These are phyloP conservation scores for Choloepus hoffmanni DNA, from an alignment of 2,113 vertebrate genomes.

Conservation along the genomic window DNA sequence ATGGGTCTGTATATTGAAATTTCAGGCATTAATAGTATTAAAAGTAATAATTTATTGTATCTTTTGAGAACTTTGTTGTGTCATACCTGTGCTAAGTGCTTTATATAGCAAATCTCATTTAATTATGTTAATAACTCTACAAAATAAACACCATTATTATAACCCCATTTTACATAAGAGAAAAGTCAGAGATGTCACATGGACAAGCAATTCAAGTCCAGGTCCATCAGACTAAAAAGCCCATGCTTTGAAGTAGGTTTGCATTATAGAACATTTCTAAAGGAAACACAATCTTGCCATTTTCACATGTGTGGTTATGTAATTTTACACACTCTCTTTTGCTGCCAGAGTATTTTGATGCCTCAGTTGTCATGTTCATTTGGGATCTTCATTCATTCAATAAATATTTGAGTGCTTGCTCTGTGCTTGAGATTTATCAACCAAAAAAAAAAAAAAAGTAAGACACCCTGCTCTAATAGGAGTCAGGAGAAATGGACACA, in stretches of 20 bases:
- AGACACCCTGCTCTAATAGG: not conserved
- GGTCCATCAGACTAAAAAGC: not conserved
- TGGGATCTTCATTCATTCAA: not conserved
- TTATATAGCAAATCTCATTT: not conserved
- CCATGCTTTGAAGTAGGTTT: not conserved
- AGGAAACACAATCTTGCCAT: not conserved
- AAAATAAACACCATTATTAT: not conserved
- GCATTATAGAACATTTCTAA: constrained; percentile 20
- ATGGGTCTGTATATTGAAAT: not conserved
- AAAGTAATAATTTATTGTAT: not conserved
- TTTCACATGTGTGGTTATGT: not conserved
- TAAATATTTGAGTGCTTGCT: not conserved
- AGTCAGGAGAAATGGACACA: not conserved
- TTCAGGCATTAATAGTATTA: constrained; percentile 30
- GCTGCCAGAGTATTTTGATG: not conserved
- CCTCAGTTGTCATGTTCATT: not conserved
- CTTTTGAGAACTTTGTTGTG: not conserved
- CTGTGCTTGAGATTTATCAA: not conserved
- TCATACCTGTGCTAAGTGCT: not conserved
- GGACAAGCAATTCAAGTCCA: not conserved
- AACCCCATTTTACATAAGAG: constrained; percentile 26
- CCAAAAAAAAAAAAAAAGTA: not conserved
- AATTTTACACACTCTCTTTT: not conserved
- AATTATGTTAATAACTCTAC: not conserved
- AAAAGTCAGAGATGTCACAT: constrained; percentile 14